These are phyloP conservation scores for Trichonephila clavata DNA, from an alignment of 1,140 invertebrate genomes.

Conservation along the genomic window DNA sequence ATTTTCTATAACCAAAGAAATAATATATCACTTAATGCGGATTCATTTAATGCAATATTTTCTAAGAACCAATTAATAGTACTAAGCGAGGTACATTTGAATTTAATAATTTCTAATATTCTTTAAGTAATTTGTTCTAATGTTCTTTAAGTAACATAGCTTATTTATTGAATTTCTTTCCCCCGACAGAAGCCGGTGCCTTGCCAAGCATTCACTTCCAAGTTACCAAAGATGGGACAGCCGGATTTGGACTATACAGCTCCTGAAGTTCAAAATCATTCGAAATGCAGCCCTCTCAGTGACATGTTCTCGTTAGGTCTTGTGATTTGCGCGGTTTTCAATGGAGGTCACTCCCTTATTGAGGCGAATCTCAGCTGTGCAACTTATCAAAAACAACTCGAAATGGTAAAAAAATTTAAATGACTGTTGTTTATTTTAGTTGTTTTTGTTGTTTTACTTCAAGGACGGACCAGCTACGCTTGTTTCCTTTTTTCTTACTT, in stretches of 20 bases:
- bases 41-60: no score
- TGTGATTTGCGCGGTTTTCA: slow-evolving; percentile 94
- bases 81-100: no score
- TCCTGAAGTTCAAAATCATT: slow-evolving; percentile 92
- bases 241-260: slow-evolving; percentile 95
- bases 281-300: slow-evolving; percentile 90
- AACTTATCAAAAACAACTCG: slow-evolving; percentile 73
- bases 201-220: slow-evolving; percentile 78
- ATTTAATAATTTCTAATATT: neutral
- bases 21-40: no score
- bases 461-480: no score
- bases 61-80: no score
- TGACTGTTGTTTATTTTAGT: no score
- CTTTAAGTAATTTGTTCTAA: neutral
- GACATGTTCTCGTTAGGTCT: slow-evolving; percentile 98
- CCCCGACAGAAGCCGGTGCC: slow-evolving; percentile 75
- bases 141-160: neutral
- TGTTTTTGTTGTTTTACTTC: no score
- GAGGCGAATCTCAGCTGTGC: slow-evolving; percentile 74
- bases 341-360: slow-evolving; percentile 88
- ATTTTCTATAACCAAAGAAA: no score
- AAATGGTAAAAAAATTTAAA: slow-evolving; percentile 60
- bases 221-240: slow-evolving; percentile 86
- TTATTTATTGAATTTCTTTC: neutral
- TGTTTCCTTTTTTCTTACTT: no score